Percentiles rank a stretch among this genome's conserved stretches.
phyloP scores from a whole-genome alignment of 2,888 invertebrate species.

The Caenorhabditis doughertyi region DNA sequence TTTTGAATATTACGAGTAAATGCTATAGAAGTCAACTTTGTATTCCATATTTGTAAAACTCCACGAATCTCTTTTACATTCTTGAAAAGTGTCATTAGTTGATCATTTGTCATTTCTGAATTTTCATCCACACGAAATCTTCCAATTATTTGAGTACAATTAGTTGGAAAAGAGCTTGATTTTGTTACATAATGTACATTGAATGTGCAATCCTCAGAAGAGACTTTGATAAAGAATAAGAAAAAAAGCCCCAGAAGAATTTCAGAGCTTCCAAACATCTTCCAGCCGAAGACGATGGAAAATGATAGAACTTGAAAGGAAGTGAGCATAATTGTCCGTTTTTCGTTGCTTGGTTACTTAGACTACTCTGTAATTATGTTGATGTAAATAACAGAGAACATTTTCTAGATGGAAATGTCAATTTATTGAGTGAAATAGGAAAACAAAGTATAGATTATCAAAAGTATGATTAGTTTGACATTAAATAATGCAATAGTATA shows the following conservation, averaged over 20 bases:
- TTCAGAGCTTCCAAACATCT: no score
- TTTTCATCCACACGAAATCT: constrained; percentile 31
- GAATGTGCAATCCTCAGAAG: constrained; percentile 17
- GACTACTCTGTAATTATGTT: no score
- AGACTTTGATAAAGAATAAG: background rate
- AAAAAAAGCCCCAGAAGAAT: background rate
- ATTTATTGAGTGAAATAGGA: background rate
- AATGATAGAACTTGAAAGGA: background rate
- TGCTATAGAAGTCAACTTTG: background rate
- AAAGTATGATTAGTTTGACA: background rate
- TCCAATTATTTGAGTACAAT: constrained; percentile 24
- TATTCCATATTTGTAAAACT: constrained; percentile 43
- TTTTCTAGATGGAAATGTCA: background rate
- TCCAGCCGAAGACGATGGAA: background rate
- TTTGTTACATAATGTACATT: constrained; percentile 14
- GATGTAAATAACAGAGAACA: background rate
- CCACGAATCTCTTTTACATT: constrained; percentile 9
- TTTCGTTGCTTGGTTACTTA: background rate
- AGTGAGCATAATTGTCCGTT: background rate
- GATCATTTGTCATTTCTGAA: background rate
- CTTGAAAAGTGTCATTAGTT: constrained; percentile 12
- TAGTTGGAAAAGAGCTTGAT: constrained; percentile 15
- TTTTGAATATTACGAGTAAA: constrained; percentile 14
- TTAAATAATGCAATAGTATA: background rate
- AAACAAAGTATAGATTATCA: background rate